Conservation (phyloP, 2,797 vertebrate genomes). For the Ptychobarbus kaznakovi region DNA sequence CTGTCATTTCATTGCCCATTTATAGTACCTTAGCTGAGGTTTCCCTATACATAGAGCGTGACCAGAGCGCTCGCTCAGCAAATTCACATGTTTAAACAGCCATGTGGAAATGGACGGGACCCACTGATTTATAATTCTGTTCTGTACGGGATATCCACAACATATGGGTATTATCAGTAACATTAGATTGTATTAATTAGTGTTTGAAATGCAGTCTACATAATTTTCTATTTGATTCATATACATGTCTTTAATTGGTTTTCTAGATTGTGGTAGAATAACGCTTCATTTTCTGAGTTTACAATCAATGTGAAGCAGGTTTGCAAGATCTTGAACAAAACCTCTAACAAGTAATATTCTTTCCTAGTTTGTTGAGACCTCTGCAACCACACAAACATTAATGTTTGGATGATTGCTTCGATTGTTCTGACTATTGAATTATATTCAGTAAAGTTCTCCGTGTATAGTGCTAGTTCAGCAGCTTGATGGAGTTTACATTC, state of each 20-base stretch:
- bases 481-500: neutral
- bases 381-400: neutral
- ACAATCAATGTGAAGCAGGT: neutral
- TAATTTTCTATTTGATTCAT: neutral
- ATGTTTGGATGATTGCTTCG: neutral
- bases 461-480: too few species aligned
- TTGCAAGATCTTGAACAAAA: neutral
- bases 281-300: neutral
- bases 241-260: neutral
- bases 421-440: neutral
- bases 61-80: slow-evolving; percentile 76
- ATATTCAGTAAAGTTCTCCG: neutral
- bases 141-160: neutral
- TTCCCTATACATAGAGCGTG: slow-evolving; percentile 74
- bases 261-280: neutral
- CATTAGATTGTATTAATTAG: neutral
- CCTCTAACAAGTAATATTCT: neutral
- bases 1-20: slow-evolving; percentile 68
- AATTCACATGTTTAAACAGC: slow-evolving; percentile 68
- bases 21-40: slow-evolving; percentile 73
- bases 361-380: neutral
- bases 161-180: neutral
- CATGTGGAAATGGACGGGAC: slow-evolving; percentile 13
- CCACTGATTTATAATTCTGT: neutral
- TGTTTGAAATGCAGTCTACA: neutral